A percentile compares a stretch with the other conserved stretches of the same genome.
These are phyloP conservation scores for Sturnira hondurensis DNA, from an alignment of 2,113 vertebrate genomes.

Conservation along the genomic window DNA sequence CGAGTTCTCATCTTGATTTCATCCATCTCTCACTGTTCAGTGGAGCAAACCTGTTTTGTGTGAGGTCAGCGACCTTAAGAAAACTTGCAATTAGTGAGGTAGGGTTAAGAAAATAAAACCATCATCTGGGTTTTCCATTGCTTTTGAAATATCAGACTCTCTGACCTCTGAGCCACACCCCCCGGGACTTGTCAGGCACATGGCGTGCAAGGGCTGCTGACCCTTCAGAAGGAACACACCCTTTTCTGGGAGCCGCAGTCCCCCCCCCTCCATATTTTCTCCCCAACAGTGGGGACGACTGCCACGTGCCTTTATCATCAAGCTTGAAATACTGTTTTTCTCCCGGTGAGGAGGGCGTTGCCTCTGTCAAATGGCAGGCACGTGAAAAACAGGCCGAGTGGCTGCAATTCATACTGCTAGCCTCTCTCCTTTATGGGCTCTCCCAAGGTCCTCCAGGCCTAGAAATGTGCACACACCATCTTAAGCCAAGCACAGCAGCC, in stretches of 20 bases:
- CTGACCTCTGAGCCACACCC: not conserved
- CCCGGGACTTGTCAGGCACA: not conserved
- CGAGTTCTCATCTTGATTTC: not conserved
- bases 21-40: not conserved
- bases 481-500: not conserved
- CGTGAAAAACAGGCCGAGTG: not conserved
- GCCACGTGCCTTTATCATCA: not conserved
- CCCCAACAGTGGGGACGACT: not conserved
- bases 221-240: not conserved
- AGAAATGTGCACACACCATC: not conserved
- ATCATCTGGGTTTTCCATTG: not conserved
- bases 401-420: not conserved
- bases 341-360: not conserved
- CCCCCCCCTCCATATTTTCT: not conserved
- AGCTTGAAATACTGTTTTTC: not conserved
- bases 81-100: not conserved
- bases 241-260: not conserved
- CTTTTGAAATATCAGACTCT: not conserved
- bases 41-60: not conserved
- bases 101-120: not conserved
- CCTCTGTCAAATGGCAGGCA: not conserved
- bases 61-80: not conserved
- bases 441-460: not conserved
- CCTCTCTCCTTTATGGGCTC: not conserved
- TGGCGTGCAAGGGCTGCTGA: rapidly evolving